A percentile compares a stretch with the other conserved stretches of the same genome.
These are phyloP conservation scores for Drosophila sp. DNA, from an alignment of 1,140 invertebrate genomes.

Conservation along the genomic window DNA sequence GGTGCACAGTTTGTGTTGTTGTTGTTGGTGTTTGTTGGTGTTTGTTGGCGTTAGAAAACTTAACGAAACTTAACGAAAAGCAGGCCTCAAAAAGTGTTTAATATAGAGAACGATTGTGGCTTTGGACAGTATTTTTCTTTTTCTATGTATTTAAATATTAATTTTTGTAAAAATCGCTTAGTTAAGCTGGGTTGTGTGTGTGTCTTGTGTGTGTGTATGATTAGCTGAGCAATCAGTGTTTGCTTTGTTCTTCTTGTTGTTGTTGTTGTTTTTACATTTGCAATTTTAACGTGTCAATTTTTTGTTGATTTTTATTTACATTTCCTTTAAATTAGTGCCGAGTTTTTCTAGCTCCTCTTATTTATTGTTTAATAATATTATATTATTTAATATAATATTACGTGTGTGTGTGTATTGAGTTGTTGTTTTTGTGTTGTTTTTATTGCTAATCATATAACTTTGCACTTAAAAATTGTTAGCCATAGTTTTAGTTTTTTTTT, in stretches of 20 bases:
- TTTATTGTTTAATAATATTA: constrained; percentile 32
- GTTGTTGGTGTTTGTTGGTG: constrained; percentile 19
- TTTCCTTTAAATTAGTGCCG: constrained; percentile 44
- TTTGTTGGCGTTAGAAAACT: constrained; percentile 45
- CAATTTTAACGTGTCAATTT: constrained; percentile 27
- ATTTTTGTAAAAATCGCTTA: constrained; percentile 5
- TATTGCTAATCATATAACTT: constrained; percentile 75
- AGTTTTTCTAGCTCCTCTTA: constrained; percentile 39
- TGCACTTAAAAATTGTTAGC: constrained; percentile 78
- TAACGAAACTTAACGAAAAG: constrained; percentile 67
- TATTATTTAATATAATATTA: constrained; percentile 37
- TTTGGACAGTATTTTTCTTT: constrained; percentile 52
- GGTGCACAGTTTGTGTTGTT: constrained; percentile 30
- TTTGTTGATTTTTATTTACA: constrained; percentile 55
- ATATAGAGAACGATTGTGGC: constrained; percentile 60
- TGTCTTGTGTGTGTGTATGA: constrained; percentile 24
- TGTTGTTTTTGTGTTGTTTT: constrained; percentile 41
- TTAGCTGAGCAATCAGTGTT: constrained; percentile 22
- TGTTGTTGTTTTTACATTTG: constrained; percentile 27
- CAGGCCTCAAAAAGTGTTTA: constrained; percentile 32
- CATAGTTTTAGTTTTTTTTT: constrained; percentile 47
- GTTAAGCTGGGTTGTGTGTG: constrained; percentile 24
- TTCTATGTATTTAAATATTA: constrained; percentile 24
- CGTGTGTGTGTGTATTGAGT: constrained; percentile 47
- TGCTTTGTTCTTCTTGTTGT: neutral